Percentiles rank a stretch among this genome's conserved stretches.
These are phyloP conservation scores for Neuroterus valhalla DNA, from an alignment of 1,140 invertebrate genomes.

Conservation along the genomic window DNA sequence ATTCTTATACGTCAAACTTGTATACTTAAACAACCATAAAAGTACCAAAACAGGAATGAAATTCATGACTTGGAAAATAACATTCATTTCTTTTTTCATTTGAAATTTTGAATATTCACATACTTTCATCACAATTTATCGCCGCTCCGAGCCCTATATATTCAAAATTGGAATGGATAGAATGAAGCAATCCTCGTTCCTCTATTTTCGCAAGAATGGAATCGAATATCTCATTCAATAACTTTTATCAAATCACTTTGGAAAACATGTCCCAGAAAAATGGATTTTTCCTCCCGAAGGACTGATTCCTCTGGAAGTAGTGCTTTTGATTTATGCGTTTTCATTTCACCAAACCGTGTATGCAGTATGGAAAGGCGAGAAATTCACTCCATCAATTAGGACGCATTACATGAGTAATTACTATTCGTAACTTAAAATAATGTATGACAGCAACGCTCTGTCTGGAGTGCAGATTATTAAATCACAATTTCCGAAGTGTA, in stretches of 20 bases:
- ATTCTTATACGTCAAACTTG: no score
- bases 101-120: no score
- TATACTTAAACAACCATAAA: no score
- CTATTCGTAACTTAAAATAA: not conserved
- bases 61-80: no score
- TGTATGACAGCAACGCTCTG: not conserved
- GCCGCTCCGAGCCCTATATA: no score
- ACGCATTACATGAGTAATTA: conserved; percentile 6
- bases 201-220: not conserved
- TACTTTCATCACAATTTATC: no score
- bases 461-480: not conserved
- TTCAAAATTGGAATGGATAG: not conserved
- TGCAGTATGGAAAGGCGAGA: not conserved
- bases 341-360: not conserved
- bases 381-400: conserved; percentile 4
- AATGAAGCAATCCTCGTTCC: not conserved
- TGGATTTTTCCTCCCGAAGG: not conserved
- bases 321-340: conserved; percentile 3
- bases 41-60: no score
- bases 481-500: not conserved
- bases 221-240: not conserved
- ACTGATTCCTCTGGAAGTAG: not conserved
- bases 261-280: not conserved
- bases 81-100: no score
- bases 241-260: not conserved